Evolutionary conservation across 2,113 vertebrate species (phyloP).

Genomic region (Lepidothrix coronata): DNA sequence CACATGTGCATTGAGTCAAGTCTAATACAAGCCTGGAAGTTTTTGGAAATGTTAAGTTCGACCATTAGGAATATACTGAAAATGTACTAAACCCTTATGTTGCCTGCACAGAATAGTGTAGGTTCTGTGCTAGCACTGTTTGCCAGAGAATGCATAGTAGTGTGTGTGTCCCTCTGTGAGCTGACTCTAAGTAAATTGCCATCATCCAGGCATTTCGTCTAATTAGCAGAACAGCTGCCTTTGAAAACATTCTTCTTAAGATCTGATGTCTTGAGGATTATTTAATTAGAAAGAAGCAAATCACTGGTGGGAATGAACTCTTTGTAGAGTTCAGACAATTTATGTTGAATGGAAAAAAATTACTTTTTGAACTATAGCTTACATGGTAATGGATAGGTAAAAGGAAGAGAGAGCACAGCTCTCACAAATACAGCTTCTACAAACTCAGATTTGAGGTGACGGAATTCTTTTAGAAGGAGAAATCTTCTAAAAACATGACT

Average conservation of each 20-base stretch:
- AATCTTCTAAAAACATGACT: constrained; percentile 18
- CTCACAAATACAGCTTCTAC: not conserved
- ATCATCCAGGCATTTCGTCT: not conserved
- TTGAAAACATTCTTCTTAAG: constrained; percentile 32
- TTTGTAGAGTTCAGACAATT: not conserved
- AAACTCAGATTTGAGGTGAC: not conserved
- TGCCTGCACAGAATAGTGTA: not conserved
- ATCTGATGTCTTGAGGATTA: constrained; percentile 26
- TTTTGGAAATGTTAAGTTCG: not conserved
- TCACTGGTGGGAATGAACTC: not conserved
- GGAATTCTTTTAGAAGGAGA: constrained; percentile 11
- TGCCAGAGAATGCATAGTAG: not conserved
- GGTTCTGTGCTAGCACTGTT: not conserved
- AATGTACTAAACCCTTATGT: not conserved
- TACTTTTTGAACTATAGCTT: not conserved
- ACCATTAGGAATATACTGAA: not conserved
- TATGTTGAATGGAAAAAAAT: not conserved
- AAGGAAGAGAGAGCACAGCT: not conserved
- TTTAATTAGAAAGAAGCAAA: constrained; percentile 36
- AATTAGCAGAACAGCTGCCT: constrained; percentile 43
- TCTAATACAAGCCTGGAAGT: not conserved
- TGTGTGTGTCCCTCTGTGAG: not conserved
- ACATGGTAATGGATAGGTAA: not conserved
- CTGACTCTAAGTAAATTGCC: not conserved
- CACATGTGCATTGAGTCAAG: not conserved